phyloP scores from a whole-genome alignment of 2,113 vertebrate species.

The Pongo abelii region DNA sequence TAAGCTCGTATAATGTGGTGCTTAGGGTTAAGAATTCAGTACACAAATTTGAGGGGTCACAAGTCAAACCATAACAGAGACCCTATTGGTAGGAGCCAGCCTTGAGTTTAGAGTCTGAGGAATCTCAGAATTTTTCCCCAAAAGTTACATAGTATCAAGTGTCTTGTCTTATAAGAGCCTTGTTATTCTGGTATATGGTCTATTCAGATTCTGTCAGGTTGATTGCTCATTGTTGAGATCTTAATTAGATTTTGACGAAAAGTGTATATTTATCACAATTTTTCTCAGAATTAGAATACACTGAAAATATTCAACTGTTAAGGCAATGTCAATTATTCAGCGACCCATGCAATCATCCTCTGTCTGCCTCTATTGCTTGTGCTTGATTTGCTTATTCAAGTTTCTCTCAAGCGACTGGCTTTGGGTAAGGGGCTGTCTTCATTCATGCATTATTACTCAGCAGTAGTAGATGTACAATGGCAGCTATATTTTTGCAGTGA shows the following conservation, averaged over 20 bases:
- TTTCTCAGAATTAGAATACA: neutral
- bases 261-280: neutral
- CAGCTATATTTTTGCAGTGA: conserved; percentile 7
- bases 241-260: neutral
- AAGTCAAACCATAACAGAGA: neutral
- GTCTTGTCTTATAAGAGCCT: neutral
- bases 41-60: neutral
- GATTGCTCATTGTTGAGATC: neutral
- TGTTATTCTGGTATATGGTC: neutral
- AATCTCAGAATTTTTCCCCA: neutral
- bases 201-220: conserved; percentile 7
- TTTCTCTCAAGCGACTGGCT: neutral
- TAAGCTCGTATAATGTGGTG: neutral
- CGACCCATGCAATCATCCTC: neutral
- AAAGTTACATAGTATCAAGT: neutral
- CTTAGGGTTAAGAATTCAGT: neutral
- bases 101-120: neutral
- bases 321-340: neutral
- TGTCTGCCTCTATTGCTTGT: neutral
- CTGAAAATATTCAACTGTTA: neutral
- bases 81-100: neutral
- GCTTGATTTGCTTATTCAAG: conserved; percentile 49
- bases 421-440: neutral
- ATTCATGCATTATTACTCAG: conserved; percentile 13
- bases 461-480: neutral